Conservation (phyloP, 2,113 vertebrate genomes). For the Oxygymnocypris stewartii region DNA sequence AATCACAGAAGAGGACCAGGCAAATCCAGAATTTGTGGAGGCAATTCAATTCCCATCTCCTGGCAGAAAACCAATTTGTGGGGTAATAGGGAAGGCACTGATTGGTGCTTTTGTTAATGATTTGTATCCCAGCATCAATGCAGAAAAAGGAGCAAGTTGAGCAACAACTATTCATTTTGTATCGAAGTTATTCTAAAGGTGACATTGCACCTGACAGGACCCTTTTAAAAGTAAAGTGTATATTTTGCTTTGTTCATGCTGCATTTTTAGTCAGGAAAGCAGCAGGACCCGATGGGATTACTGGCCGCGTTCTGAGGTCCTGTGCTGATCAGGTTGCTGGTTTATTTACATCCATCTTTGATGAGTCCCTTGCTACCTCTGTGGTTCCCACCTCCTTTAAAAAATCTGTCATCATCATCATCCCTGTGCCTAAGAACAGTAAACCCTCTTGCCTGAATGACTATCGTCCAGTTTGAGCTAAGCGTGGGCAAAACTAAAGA, state of each 20-base stretch:
- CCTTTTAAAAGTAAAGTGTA: slow-evolving; percentile 1
- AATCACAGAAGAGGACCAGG: slow-evolving; percentile 32
- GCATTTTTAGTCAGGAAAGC: not conserved
- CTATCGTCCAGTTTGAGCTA: too few species aligned
- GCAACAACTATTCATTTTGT: not conserved
- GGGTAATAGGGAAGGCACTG: slow-evolving; percentile 21
- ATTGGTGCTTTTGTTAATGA: slow-evolving; percentile 18
- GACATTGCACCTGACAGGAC: slow-evolving; percentile 1
- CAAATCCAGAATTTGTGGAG: slow-evolving; percentile 29
- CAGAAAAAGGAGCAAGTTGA: not conserved
- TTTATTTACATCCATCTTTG: too few species aligned
- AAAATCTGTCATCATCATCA: too few species aligned
- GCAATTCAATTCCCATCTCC: slow-evolving; percentile 25
- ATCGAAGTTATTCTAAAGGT: not conserved
- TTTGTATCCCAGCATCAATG: not conserved
- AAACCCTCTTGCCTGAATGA: too few species aligned
- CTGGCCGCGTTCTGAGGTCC: too few species aligned
- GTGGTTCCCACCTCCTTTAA: too few species aligned
- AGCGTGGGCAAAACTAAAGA: too few species aligned
- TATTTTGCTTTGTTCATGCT: slow-evolving; percentile 1
- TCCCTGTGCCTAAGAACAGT: too few species aligned
- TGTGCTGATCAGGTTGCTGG: too few species aligned
- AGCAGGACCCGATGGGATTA: too few species aligned
- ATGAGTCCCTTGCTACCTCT: too few species aligned
- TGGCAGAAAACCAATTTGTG: slow-evolving; percentile 20